Evolutionary conservation across 2,888 invertebrate genomes (phyloP).

Genomic region (Rhimphoctona megacephalus): DNA sequence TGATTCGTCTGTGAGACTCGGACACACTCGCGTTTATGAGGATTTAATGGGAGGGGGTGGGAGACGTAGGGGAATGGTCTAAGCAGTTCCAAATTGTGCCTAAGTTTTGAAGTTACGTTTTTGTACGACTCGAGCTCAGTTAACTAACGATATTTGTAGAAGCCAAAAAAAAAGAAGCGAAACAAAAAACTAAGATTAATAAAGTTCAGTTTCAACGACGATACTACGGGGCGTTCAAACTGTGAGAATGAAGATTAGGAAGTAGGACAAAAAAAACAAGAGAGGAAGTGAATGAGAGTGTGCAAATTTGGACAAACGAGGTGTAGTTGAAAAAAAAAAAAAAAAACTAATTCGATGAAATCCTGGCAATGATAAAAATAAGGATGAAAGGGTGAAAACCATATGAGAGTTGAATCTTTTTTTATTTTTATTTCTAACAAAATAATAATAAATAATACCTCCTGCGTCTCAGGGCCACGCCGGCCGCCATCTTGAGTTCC

Average conservation of each 20-base stretch:
- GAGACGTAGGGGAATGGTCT: constrained; percentile 77
- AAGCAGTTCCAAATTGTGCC: constrained; percentile 85
- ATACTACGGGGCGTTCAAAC: constrained; percentile 63
- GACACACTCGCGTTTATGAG: constrained; percentile 67
- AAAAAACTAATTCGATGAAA: no score
- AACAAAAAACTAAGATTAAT: constrained; percentile 59
- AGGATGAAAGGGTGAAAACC: constrained; percentile 61
- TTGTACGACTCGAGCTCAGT: constrained; percentile 77
- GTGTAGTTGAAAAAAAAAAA: constrained; percentile 42
- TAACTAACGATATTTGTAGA: constrained; percentile 71
- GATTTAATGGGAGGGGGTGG: constrained; percentile 55
- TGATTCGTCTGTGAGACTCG: constrained; percentile 63
- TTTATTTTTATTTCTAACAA: constrained; percentile 16
- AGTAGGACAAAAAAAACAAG: constrained; percentile 42
- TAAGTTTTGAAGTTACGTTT: constrained; percentile 84
- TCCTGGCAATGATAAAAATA: constrained; percentile 23
- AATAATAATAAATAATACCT: constrained; percentile 78
- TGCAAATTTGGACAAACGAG: constrained; percentile 42
- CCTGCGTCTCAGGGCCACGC: constrained; percentile 82
- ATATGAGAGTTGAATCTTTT: constrained; percentile 62
- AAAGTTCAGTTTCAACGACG: constrained; percentile 71
- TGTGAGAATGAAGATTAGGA: constrained; percentile 61
- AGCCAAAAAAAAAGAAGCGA: constrained; percentile 51
- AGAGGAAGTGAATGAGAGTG: constrained; percentile 41
- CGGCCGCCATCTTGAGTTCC: constrained; percentile 84